These are phyloP conservation scores for Stigmatopora argus DNA, from an alignment of 2,113 vertebrate genomes.

Conservation along the genomic window DNA sequence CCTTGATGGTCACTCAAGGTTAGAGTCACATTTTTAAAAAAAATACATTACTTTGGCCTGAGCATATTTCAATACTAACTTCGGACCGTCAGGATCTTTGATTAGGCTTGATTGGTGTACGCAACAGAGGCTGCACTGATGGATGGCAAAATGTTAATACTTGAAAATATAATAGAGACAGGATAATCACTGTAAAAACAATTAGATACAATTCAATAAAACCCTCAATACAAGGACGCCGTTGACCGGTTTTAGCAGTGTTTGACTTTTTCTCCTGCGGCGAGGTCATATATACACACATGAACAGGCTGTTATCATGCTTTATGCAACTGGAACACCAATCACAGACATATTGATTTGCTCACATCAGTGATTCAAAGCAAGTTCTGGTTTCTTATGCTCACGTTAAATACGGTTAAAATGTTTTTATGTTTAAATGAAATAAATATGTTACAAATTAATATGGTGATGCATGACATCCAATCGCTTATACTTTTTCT, in stretches of 20 bases:
- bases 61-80: conserved; percentile 40
- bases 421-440: not conserved
- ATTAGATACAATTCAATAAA: not conserved
- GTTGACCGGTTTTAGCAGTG: not conserved
- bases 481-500: not conserved
- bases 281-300: not conserved
- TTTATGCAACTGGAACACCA: not conserved
- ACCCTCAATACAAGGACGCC: not conserved
- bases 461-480: too few relatives aligned
- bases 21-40: conserved; percentile 27
- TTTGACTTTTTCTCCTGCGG: not conserved
- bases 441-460: too few relatives aligned
- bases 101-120: not conserved
- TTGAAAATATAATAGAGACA: not conserved
- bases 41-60: conserved; percentile 35
- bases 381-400: not conserved
- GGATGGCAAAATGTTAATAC: not conserved
- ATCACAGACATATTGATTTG: not conserved
- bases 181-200: not conserved
- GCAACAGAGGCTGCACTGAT: not conserved
- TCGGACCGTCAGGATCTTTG: conserved; percentile 25
- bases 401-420: not conserved
- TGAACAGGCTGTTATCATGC: not conserved
- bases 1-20: conserved; percentile 1
- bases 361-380: not conserved